A percentile compares a stretch with the other conserved stretches of the same genome.
Conservation (phyloP, 2,797 vertebrate species). For the Acanthurus leucopareius region DNA sequence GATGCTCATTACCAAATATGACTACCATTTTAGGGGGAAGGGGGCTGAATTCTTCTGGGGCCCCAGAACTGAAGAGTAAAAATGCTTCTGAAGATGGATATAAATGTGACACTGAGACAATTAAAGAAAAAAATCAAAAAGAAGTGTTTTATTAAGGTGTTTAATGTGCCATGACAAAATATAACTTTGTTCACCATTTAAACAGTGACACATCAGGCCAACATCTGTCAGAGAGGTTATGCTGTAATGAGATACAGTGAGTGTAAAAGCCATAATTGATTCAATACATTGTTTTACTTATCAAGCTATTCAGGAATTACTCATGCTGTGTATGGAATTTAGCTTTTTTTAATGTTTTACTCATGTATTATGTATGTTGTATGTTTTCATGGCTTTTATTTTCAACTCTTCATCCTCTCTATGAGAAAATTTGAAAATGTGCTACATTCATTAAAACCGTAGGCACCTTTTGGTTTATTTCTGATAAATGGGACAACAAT, state of each 20-base stretch:
- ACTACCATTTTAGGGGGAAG: not conserved
- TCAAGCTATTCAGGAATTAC: too few species aligned
- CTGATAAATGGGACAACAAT: too few species aligned
- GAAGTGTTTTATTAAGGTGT: not conserved
- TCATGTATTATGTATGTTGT: too few species aligned
- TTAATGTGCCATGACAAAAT: not conserved
- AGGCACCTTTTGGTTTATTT: too few species aligned
- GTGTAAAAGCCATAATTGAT: not conserved
- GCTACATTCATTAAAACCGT: too few species aligned
- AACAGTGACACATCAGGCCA: not conserved
- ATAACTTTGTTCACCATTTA: not conserved
- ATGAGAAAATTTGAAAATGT: too few species aligned
- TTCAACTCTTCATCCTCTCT: too few species aligned
- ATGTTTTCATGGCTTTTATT: too few species aligned
- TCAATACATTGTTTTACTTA: too few species aligned
- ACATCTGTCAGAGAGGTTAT: not conserved
- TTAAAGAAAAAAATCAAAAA: not conserved
- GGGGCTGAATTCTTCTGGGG: not conserved
- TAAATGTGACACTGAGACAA: not conserved
- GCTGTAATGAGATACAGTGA: not conserved
- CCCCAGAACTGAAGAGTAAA: not conserved
- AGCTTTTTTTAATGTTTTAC: too few species aligned
- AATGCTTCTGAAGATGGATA: not conserved
- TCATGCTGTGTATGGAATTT: too few species aligned
- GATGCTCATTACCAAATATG: conserved; percentile 1